Percentiles rank a stretch among this genome's conserved stretches.
These are phyloP conservation scores for Drosophila sechellia DNA, from an alignment of 1,140 invertebrate genomes.

Conservation along the genomic window DNA sequence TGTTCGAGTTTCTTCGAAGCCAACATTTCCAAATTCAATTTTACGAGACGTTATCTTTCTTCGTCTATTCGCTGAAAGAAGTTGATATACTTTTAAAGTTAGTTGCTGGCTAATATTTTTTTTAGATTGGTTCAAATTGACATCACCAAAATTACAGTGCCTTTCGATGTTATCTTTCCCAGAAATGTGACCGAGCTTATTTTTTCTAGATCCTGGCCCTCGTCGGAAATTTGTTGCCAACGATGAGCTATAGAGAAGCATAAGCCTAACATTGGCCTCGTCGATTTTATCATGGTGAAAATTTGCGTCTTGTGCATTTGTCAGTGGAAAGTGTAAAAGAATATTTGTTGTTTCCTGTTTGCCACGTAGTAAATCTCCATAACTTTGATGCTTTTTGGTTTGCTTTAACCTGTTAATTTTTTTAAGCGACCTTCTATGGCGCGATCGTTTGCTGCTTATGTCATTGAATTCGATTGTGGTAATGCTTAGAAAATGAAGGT, in stretches of 20 bases:
- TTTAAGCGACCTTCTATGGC: conserved; percentile 21
- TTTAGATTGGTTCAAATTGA: conserved; percentile 4
- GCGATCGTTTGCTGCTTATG: conserved; percentile 29
- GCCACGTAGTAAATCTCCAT: background rate
- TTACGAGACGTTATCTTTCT: conserved; percentile 48
- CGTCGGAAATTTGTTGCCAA: conserved; percentile 30
- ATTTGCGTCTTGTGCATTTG: conserved; percentile 25
- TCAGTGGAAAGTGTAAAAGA: conserved; percentile 61
- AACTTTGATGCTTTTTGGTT: conserved; percentile 1
- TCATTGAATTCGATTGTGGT: conserved; percentile 51
- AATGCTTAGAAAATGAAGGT: conserved; percentile 62
- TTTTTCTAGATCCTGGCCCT: conserved; percentile 2
- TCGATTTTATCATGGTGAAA: conserved; percentile 63
- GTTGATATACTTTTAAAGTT: conserved; percentile 72
- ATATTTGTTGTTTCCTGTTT: conserved; percentile 57
- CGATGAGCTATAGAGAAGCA: conserved; percentile 70
- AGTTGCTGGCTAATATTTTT: conserved; percentile 31
- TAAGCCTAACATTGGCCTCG: conserved; percentile 75
- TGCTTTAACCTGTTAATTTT: background rate
- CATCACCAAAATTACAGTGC: conserved; percentile 14
- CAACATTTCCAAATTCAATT: conserved; percentile 53
- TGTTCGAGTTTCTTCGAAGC: conserved; percentile 56
- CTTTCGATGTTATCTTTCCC: conserved; percentile 1
- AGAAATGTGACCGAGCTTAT: conserved; percentile 9
- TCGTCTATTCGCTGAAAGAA: conserved; percentile 51